Conservation (phyloP, 2,797 vertebrate genomes). For the Girardinus metallicus region DNA sequence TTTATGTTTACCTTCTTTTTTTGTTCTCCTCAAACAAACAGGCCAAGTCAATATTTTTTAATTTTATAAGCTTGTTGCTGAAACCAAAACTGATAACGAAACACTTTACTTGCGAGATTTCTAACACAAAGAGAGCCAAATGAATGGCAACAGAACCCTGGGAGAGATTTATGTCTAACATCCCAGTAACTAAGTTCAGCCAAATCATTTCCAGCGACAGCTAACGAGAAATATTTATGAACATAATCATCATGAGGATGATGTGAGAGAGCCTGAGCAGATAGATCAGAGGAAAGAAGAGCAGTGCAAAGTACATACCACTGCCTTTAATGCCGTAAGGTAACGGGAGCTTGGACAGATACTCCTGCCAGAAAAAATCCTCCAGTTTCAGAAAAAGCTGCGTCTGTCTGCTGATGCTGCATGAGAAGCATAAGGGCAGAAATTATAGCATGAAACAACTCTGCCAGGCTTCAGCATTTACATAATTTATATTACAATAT, state of each 20-base stretch:
- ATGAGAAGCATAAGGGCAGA: constrained; percentile 31
- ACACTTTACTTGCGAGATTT: not conserved
- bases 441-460: constrained; percentile 31
- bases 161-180: not conserved
- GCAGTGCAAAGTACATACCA: constrained; percentile 79
- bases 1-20: not conserved
- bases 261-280: not conserved
- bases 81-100: not conserved
- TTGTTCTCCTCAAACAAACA: not conserved
- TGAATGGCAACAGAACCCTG: not conserved
- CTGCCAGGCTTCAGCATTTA: constrained; percentile 9
- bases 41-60: not conserved
- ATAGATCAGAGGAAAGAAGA: constrained; percentile 18
- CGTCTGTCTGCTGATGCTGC: constrained; percentile 87
- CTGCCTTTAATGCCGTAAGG: constrained; percentile 92
- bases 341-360: constrained; percentile 80
- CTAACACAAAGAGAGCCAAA: not conserved
- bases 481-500: constrained; percentile 23
- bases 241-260: not conserved
- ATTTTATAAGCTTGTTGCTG: not conserved
- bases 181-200: not conserved
- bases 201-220: not conserved
- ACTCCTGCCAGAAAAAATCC: constrained; percentile 91
- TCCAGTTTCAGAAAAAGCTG: constrained; percentile 90
- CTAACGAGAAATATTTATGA: not conserved